Evolutionary conservation across 2,113 vertebrate species (phyloP).

Genomic region (Neopipo cinnamomea): DNA sequence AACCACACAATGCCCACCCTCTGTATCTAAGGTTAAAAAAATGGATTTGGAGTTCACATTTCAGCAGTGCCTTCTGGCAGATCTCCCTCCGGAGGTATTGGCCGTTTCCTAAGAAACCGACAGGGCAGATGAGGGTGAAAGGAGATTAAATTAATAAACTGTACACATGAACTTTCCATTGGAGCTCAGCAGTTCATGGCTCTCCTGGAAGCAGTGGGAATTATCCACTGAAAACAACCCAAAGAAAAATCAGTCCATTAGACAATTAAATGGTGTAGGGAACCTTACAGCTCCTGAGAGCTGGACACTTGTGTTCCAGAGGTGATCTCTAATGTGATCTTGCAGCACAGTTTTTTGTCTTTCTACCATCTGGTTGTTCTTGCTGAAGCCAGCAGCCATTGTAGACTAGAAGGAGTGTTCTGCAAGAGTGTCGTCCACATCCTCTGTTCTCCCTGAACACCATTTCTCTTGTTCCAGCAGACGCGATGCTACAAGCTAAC

Average conservation of each 20-base stretch:
- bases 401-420: not conserved
- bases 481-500: not conserved
- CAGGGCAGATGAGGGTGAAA: not conserved
- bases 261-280: not conserved
- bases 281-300: not conserved
- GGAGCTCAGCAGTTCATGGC: not conserved
- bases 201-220: not conserved
- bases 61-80: not conserved
- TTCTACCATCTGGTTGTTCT: not conserved
- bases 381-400: not conserved
- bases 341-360: not conserved
- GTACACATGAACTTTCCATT: not conserved
- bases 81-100: accelerated
- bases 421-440: accelerated
- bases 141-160: not conserved
- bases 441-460: not conserved
- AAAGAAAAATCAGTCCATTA: not conserved
- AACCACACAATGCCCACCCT: not conserved
- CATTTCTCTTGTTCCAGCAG: not conserved
- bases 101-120: not conserved
- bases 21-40: not conserved
- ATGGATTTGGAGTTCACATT: not conserved
- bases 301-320: not conserved
- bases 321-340: not conserved
- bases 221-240: not conserved